phyloP scores from a whole-genome alignment of 2,797 vertebrate species.

The Allenopithecus nigroviridis region DNA sequence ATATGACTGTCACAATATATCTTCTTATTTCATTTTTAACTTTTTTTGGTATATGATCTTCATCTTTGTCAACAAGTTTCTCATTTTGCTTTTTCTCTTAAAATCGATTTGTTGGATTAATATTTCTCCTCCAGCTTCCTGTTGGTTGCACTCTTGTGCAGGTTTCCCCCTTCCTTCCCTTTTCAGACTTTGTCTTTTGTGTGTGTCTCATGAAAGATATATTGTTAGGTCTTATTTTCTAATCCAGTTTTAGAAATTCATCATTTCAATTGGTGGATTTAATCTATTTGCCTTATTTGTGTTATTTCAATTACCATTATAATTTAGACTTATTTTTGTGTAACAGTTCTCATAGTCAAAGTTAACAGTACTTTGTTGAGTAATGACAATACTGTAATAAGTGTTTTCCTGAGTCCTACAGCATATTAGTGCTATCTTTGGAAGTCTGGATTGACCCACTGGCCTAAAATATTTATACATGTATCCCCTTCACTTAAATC shows the following conservation, averaged over 20 bases:
- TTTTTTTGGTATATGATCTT: no score
- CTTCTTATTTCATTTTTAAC: not conserved
- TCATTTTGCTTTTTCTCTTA: not conserved
- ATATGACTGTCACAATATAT: not conserved
- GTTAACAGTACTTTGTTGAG: no score
- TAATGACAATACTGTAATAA: no score
- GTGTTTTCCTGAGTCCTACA: no score
- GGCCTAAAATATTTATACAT: not conserved
- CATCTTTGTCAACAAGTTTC: not conserved
- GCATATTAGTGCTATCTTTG: no score
- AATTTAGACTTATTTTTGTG: not conserved
- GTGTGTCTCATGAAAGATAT: not conserved
- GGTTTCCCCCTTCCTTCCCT: not conserved
- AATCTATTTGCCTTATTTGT: no score
- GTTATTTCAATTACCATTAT: not conserved
- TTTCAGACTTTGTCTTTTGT: not conserved
- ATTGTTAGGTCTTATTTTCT: not conserved
- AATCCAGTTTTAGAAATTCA: not conserved
- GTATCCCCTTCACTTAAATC: not conserved
- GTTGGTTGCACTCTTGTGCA: accelerated
- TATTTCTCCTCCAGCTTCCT: not conserved
- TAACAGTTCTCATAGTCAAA: not conserved
- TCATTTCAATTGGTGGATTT: not conserved
- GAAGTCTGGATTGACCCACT: not conserved
- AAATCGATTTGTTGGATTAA: not conserved